Conservation (phyloP, 2,888 invertebrate genomes). For the Lumbricus terrestris region DNA sequence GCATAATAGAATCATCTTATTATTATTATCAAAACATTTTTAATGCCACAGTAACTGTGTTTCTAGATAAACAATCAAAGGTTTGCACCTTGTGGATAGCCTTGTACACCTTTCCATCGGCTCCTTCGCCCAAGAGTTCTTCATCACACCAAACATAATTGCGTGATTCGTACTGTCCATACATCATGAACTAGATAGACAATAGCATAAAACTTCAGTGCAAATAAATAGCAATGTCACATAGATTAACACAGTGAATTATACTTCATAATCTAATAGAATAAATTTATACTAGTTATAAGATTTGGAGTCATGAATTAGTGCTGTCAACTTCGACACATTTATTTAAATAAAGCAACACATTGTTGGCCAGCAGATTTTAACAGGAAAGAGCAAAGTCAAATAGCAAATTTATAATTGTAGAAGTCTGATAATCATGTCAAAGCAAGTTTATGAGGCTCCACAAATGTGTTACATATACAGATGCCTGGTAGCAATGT, state of each 20-base stretch:
- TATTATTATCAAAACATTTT: not conserved
- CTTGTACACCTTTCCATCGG: slow-evolving; percentile 26
- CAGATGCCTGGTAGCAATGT: too few species aligned
- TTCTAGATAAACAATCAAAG: not conserved
- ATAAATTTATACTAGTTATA: too few species aligned
- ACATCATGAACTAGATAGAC: not conserved
- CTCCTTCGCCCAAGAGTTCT: slow-evolving; percentile 16
- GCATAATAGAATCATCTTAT: too few species aligned
- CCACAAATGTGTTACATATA: too few species aligned
- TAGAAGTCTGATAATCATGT: too few species aligned
- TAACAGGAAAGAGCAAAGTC: too few species aligned
- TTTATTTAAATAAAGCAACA: too few species aligned
- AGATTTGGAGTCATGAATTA: not conserved
- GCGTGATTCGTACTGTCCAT: not conserved
- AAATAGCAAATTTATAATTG: too few species aligned
- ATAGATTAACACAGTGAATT: not conserved
- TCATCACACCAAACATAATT: slow-evolving; percentile 20
- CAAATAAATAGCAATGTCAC: not conserved
- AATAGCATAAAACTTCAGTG: not conserved
- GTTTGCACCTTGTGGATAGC: slow-evolving; percentile 18
- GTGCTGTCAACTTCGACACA: not conserved
- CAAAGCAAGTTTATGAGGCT: too few species aligned
- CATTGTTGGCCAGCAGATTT: too few species aligned
- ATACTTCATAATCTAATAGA: not conserved
- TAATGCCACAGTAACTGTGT: not conserved